Evolutionary conservation across 2,113 vertebrate genomes (phyloP).

Genomic region (Hemicordylus capensis): DNA sequence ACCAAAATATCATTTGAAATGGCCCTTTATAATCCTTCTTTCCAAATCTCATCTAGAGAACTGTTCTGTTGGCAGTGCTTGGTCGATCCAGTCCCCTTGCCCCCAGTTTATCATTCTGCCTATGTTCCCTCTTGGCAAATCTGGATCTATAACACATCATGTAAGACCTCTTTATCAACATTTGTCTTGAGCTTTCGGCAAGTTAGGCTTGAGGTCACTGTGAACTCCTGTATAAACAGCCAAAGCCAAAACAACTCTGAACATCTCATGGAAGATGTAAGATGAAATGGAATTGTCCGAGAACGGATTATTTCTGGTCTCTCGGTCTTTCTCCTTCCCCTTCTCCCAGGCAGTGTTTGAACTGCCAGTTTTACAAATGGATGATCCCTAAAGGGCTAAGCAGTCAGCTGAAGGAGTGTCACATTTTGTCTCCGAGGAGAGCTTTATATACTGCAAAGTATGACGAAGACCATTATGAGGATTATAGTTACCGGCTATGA

Average conservation of each 20-base stretch:
- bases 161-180: neutral
- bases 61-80: neutral
- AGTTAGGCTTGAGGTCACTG: neutral
- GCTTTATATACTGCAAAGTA: constrained; percentile 47
- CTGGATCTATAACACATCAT: neutral
- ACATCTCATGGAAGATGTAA: neutral
- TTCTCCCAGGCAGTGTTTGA: constrained; percentile 22
- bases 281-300: neutral
- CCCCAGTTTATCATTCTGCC: neutral
- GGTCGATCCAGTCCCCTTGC: too few species aligned
- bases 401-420: constrained; percentile 40
- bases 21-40: too few species aligned
- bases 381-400: constrained; percentile 46
- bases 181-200: neutral
- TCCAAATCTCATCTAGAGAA: too few species aligned
- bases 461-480: constrained; percentile 41
- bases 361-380: constrained; percentile 42
- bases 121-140: neutral
- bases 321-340: neutral
- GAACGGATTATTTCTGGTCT: neutral
- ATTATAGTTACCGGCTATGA: constrained; percentile 47
- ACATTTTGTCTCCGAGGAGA: constrained; percentile 41
- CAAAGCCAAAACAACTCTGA: neutral
- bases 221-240: neutral
- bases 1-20: too few species aligned